Base-by-base conservation (phyloP, 1,140 invertebrate genomes). In the Sweltsa coloradensis region DNA sequence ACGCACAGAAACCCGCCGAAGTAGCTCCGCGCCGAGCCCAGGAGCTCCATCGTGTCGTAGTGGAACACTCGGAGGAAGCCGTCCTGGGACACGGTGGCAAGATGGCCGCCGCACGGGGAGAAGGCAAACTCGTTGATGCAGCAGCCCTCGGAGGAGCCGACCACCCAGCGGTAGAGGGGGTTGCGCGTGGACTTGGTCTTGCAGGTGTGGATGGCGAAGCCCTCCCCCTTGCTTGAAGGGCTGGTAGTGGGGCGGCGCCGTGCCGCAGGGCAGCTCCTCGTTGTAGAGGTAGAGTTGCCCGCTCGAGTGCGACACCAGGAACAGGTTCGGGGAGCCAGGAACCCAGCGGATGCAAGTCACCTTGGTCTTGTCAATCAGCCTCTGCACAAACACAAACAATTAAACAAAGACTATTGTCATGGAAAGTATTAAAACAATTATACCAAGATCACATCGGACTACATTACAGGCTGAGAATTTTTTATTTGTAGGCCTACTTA, bases 291-390 rank as follows among this genome's bases (percentile, higher is more conserved):
- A 98, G 57, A 99, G 74, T 59, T 97, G 88, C n/a, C 96, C 96
- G 51, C 92, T 97, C 41, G 84, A 79, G 66, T 99, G 92, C 18
- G 93, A 87, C 39, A 89, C 89, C 47, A 98, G 70, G 68, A 99
- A 99, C 55, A 93, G 71, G 60, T 93, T 92, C 51, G 81, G 78
- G 25, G 91, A 94, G 41, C 85, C 85, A 14, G 95, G 96, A 49
- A 99, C 79, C 95, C 95, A 99, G 60, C 87, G 83, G 58, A 99
- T 83, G 67, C 95, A 98, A n/a, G 96, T 99, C 52, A 98, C 95
- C 70, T 90, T 86, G 45, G 85, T 93, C 71, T 97, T 98, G 64
- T 99, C 96, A 62, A 99, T 96, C 58, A 95, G 69, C 66, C 93
- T 83, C 89, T 95, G 76, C 43, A 60, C 80, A 70, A 59, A 58